Evolutionary conservation across 2,888 invertebrate genomes (phyloP).

Genomic region (Andrena flavipes): DNA sequence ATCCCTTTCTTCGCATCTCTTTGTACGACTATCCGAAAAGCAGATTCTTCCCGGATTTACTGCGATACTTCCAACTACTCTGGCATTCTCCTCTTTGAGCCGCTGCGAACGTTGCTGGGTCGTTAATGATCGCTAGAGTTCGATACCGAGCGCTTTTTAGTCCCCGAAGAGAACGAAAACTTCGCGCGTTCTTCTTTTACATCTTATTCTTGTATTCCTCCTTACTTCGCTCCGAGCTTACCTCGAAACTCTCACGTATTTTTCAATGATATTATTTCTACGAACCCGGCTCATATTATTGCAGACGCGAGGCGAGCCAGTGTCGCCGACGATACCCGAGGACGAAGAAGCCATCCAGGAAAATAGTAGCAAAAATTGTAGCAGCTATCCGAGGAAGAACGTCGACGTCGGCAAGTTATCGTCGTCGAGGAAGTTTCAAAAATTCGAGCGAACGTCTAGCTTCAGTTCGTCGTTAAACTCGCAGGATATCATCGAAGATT

Average conservation of each 20-base stretch:
- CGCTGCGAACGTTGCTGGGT: background rate
- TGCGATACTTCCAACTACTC: constrained; percentile 5
- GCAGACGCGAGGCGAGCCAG: constrained; percentile 25
- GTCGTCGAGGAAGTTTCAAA: constrained; percentile 17
- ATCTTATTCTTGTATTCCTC: background rate
- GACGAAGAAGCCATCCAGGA: background rate
- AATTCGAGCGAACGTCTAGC: constrained; percentile 30
- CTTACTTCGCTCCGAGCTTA: too few species aligned
- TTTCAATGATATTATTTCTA: background rate
- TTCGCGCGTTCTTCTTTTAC: background rate
- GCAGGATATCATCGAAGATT: constrained; percentile 56
- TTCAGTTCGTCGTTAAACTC: constrained; percentile 50
- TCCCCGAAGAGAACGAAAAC: background rate
- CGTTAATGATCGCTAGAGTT: constrained; percentile 6
- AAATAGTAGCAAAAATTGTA: background rate
- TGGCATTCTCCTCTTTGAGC: constrained; percentile 6
- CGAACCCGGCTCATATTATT: background rate
- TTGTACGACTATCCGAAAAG: constrained; percentile 31
- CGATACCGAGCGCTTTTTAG: background rate
- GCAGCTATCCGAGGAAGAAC: constrained; percentile 4
- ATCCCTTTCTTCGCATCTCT: constrained; percentile 29
- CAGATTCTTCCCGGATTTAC: constrained; percentile 13
- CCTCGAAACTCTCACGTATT: background rate
- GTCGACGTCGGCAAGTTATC: background rate
- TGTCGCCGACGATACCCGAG: background rate